Conservation (phyloP, 2,888 invertebrate species). For the Meghimatium bilineatum region DNA sequence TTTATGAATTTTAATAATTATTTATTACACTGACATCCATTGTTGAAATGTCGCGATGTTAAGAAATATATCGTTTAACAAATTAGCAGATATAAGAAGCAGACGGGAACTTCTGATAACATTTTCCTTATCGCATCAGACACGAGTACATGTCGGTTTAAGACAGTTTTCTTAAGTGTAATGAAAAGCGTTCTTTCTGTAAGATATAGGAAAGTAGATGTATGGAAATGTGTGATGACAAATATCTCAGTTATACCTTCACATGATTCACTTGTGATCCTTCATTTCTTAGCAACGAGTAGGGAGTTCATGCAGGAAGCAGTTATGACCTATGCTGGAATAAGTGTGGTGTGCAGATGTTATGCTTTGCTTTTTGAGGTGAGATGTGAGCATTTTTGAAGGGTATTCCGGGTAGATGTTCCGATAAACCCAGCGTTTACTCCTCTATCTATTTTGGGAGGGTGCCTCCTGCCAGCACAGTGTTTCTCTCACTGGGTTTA, state of each 20-base stretch:
- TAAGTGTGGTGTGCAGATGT: not conserved
- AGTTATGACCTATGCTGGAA: not conserved
- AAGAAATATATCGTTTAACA: too few species aligned
- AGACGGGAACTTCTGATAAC: too few species aligned
- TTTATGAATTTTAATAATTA: too few species aligned
- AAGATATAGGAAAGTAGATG: too few species aligned
- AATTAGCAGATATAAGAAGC: too few species aligned
- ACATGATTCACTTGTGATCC: not conserved
- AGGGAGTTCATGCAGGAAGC: not conserved
- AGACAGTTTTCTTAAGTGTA: too few species aligned
- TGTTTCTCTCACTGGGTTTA: not conserved
- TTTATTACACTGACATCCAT: too few species aligned
- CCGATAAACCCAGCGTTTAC: not conserved
- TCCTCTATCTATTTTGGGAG: not conserved
- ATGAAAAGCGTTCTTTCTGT: too few species aligned
- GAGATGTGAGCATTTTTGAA: conserved; percentile 2
- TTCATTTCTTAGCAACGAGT: not conserved
- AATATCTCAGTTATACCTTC: not conserved
- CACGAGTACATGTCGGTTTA: too few species aligned
- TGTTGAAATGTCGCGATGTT: too few species aligned
- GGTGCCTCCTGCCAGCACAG: not conserved
- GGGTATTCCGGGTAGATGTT: not conserved
- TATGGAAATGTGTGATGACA: not conserved
- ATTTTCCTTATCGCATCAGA: too few species aligned
- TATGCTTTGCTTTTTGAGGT: not conserved